Base-by-base conservation (phyloP, 1,140 invertebrate species). In the Oryctes rhinoceros region DNA sequence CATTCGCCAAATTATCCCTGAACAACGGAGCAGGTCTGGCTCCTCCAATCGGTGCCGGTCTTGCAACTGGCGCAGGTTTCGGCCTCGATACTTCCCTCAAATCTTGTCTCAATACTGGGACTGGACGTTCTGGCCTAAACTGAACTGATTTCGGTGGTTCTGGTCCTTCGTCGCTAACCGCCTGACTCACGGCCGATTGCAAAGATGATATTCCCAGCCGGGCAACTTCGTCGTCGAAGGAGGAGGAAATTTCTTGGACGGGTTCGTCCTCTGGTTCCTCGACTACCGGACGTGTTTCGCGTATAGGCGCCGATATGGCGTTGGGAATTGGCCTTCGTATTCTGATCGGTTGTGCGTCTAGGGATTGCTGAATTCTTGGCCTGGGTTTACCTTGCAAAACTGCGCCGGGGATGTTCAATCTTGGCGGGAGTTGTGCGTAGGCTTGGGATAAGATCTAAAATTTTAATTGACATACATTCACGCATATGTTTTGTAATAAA, bases 321-420 rank as follows among this genome's bases (percentile, higher is more conserved):
- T 82, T 83, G 15, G 84, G 80, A 18, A 81, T 80, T 24, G 84
- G 78, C 20, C 83, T 79, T 49, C 84, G 78, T 15, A 82, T 80
- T 67, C 78, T 81, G 4, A 78, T 44, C 1, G 80, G 82, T n/a
- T n/a, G 47, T 20, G 53, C 79, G 44, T 80, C 30, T n/a, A 79
- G 39, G 47, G 53, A 48, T 47, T 65, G 53, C 18, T 82, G 80
- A 80, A 13, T 78, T 82, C 81, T 78, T 7, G 81, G 82, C 0
- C 75, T 75, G 18, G 84, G 81, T 48, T 84, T 81, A 7, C 67
- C 65, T 71, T 81, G 81, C 13, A 89, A 82, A n/a, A 92, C 82
- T 0, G 92, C 92, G 7, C 92, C 92, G 0, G 92, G 91, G 78
- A 93, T 92, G 81, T 88, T 89, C 4, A 93, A 84, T 81, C 92